Percentiles rank a stretch among this genome's conserved stretches.
Evolutionary conservation across 2,888 invertebrate genomes (phyloP).

Genomic region (Mechanitis messenoides): DNA sequence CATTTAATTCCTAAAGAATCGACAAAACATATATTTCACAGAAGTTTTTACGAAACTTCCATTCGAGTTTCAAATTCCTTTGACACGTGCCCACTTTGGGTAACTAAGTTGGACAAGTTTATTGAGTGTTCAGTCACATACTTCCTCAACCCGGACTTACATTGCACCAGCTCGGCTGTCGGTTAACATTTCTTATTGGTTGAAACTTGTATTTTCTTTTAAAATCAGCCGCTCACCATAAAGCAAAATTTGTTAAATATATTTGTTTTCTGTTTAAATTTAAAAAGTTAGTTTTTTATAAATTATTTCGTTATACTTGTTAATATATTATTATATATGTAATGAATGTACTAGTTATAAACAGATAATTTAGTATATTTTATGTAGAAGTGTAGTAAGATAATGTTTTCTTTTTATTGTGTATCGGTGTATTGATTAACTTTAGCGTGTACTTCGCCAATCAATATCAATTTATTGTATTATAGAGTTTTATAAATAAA

Average conservation of each 20-base stretch:
- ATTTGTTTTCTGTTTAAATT: background rate
- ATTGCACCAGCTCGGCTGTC: background rate
- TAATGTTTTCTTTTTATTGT: too few relatives aligned
- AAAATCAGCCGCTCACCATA: background rate
- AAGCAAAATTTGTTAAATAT: background rate
- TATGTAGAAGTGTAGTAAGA: too few relatives aligned
- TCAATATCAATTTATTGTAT: too few relatives aligned
- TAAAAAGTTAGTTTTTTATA: too few relatives aligned
- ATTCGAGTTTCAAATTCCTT: constrained; percentile 35
- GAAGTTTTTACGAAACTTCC: constrained; percentile 21
- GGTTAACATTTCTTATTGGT: constrained; percentile 3
- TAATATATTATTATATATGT: too few relatives aligned
- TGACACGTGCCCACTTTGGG: constrained; percentile 36
- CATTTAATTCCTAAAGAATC: constrained; percentile 11
- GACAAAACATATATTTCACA: constrained; percentile 15
- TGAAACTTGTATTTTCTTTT: background rate
- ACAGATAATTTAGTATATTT: too few relatives aligned
- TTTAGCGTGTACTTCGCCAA: too few relatives aligned
- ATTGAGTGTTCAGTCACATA: constrained; percentile 35
- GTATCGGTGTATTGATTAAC: too few relatives aligned
- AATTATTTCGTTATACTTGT: too few relatives aligned
- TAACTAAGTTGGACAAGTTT: constrained; percentile 36
- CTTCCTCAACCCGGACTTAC: constrained; percentile 27
- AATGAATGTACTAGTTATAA: too few relatives aligned
- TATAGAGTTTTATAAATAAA: too few relatives aligned